Base-by-base conservation (phyloP, 1,140 invertebrate genomes). In the Drosophila subobscura region DNA sequence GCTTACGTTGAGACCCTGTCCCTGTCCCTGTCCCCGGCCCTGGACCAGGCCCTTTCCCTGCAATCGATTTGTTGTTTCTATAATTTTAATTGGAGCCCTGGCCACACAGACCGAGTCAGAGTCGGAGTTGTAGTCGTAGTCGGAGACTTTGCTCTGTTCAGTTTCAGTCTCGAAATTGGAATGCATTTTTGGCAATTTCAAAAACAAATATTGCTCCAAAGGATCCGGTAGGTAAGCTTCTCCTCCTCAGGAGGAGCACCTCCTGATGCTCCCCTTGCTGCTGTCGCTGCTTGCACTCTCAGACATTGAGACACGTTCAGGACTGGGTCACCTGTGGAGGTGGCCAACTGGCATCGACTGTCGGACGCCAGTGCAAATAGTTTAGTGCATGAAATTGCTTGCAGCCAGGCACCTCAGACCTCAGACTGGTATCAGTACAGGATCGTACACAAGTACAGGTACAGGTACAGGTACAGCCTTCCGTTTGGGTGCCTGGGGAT, bases 1-100 rank as follows among this genome's bases (percentile, higher is more conserved):
- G 72, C 73, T 76, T 76, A 76, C 25, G 42, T 29, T 45, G 50
- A 51, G 23, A n/a, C 46, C 58, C 64, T 74, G 76, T 42, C 27
- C 58, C 54, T 73, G 61, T 10, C 42, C 58, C 65, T 74, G 63
- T 45, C 40, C 55, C 54, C 68, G 57, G 10, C 10, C 2, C 68
- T 20, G 16, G n/a, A n/a, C 51, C 67, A 50, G 12, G 46, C 54
- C 16, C 16, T 20, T 20, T 20, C 16, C 16, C 16, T 57, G 5
- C 49, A 67, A 66, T 81, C 74, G 74, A 83, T 88, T 83, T 79
- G 63, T 59, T 85, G 78, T 89, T 88, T 83, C 86, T 88, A 68
- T 88, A 86, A 83, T 88, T 88, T 86, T 86, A 88, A 86, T 86
- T 83, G 83, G 52, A 76, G 83, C 83, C 52, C 58, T 55, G 46